Evolutionary conservation across 53 echinoderm and acorn worm genomes (phyloP).

Genomic region (Paracentrotus lividus): DNA sequence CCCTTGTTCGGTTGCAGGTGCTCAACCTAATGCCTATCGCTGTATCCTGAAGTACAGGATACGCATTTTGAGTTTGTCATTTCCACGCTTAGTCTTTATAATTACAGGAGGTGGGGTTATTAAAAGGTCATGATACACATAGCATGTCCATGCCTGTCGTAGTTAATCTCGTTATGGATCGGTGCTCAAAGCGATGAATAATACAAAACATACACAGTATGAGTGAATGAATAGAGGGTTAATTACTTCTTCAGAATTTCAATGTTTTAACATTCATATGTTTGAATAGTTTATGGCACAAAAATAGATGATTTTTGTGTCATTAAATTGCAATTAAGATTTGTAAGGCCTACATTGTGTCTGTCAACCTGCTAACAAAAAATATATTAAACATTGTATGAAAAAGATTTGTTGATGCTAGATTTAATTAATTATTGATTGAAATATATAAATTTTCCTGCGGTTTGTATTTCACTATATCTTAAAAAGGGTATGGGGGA

Average conservation of each 20-base stretch:
- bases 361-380: too few relatives aligned
- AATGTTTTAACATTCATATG: too few relatives aligned
- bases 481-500: background rate
- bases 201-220: background rate
- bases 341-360: too few relatives aligned
- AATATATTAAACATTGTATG: too few relatives aligned
- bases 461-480: too few relatives aligned
- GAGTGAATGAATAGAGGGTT: too few relatives aligned
- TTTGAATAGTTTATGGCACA: background rate
- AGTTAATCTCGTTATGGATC: background rate
- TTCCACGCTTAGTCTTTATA: constrained; percentile 43
- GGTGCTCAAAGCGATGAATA: background rate
- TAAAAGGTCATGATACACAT: background rate
- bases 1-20: constrained; percentile 46
- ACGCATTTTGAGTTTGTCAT: constrained; percentile 37
- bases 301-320: background rate
- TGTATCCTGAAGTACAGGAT: constrained; percentile 36
- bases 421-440: too few relatives aligned
- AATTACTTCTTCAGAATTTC: too few relatives aligned
- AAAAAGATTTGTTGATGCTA: too few relatives aligned
- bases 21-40: constrained; percentile 15
- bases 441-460: too few relatives aligned
- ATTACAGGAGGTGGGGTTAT: constrained; percentile 30
- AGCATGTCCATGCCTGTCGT: constrained; percentile 4
- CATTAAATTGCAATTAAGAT: background rate